Evolutionary conservation across 1,140 invertebrate genomes (phyloP), one percentile per base, ranked within the genome.

Genomic region (Drosophila albomicans): DNA sequence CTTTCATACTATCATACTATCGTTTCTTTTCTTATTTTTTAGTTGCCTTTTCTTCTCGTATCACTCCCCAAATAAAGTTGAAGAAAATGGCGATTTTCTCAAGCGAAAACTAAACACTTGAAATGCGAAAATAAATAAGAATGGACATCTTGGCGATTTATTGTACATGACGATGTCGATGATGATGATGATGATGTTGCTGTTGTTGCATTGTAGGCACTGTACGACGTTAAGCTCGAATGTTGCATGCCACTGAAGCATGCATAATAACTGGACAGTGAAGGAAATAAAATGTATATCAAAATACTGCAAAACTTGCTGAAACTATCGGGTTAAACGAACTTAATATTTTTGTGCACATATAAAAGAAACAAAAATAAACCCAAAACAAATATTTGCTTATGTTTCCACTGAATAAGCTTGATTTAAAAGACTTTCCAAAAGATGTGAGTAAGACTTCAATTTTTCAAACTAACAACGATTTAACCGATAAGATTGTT

Each of bases 111-210:
- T 88, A 88, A 88, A 89, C 85, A 88, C 81, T 88, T 75, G 85
- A 89, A 78, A 88, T 88, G 85, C 71, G 78, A 89, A 85, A 89
- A 88, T 88, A 88, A 88, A 88, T 88, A 88, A 89, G 84, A 89
- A 81, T 89, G 71, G 85, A 89, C 85, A 88, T 84, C 81, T 80
- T 81, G 85, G 69, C 84, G 85, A 87, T 88, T 87, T 87, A 87
- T 87, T 87, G 80, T 75, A 74, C 76, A 81, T 28, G 61, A 74
- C 67, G 71, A 41, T 68, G 63, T 73, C 59, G 59, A 49, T 56
- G 10, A 7, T 51, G 20, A 13, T 61, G 56, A 10, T 70, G 28
- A 46, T 62, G 20, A 25, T 62, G 41, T 32, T 32, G 30, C 38
- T 38, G 30, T 10, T 73, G 54, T 16, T 46, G 16, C 30, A 51